A percentile compares a stretch with the other conserved stretches of the same genome.
phyloP scores from a whole-genome alignment of 2,888 invertebrate species.

The Caprella mutica region DNA sequence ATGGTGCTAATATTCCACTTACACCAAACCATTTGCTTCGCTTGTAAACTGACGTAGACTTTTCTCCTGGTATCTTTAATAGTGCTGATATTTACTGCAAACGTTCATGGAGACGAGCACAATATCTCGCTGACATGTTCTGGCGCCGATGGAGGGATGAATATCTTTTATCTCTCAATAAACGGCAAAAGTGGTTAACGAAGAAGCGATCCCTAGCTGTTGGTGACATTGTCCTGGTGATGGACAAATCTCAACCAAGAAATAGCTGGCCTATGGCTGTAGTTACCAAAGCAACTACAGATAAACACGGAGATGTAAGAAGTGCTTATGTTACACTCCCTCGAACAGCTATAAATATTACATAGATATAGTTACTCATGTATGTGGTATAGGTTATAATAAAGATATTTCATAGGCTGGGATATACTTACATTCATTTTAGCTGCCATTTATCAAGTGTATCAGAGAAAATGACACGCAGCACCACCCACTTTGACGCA shows the following conservation, averaged over 20 bases:
- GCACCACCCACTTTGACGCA: too few relatives aligned
- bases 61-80: neutral
- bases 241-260: neutral
- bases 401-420: too few relatives aligned
- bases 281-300: too few relatives aligned
- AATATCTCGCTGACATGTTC: too few relatives aligned
- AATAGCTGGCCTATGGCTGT: neutral
- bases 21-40: neutral
- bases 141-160: neutral
- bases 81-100: neutral
- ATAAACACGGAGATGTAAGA: too few relatives aligned
- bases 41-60: neutral
- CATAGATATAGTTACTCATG: too few relatives aligned
- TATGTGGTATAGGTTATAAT: too few relatives aligned
- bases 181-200: neutral
- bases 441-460: too few relatives aligned
- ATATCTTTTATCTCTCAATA: neutral
- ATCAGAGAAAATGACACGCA: too few relatives aligned
- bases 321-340: too few relatives aligned
- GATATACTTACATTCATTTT: too few relatives aligned
- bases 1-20: neutral
- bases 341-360: too few relatives aligned
- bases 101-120: neutral
- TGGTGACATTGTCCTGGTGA: neutral
- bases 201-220: neutral